Base-by-base conservation (phyloP, 2,113 vertebrate species). In the Gallinago undulata region DNA sequence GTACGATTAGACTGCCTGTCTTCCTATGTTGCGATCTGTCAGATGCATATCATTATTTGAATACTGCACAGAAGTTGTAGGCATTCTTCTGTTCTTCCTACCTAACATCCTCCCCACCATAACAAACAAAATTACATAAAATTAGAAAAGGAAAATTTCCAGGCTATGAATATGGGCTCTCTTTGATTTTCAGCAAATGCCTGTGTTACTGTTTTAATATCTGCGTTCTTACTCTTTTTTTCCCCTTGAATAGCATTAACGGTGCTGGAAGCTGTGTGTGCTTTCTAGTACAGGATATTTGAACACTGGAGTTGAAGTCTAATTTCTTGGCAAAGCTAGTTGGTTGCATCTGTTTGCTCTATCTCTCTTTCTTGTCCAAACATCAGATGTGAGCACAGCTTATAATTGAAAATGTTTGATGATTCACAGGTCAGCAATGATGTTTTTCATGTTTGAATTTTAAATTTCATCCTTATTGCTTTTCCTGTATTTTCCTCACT, bases 321-420 rank as follows among this genome's bases (percentile, higher is more conserved):
- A 6, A 78, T 89, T 87, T 78, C 51, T 84, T 84, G 69, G 64
- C 73, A 93, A 53, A 91, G 64, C 45, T 72, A 60, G 45, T 41
- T 57, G 59, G 63, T 74, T 84, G 31, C 64, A 63, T 93, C 73
- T 70, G 2, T 77, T 93, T 94, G 16, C n/a, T 59, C 27, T 62
- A 4, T 55, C 39, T 81, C n/a, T 24, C 24, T 73, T 89, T 89
- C 55, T 75, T 81, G 39, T 81, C 64, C 56, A 87, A 89, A 62
- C 41, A 74, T 80, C 47, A 91, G 50, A 74, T 72, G 31, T 69
- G n/a, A 93, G 59, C 17, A 47, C 25, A 84, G 37, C 56, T 82
- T 67, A 39, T 70, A 64, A 84, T 33, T 81, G 45, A 84, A 96
- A 96, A 91, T 93, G 92, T 59, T 86, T 77, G 55, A 51, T 90